A percentile compares a stretch with the other conserved stretches of the same genome.
Evolutionary conservation across 2,888 invertebrate species (phyloP).

Genomic region (Chironomus tentans): DNA sequence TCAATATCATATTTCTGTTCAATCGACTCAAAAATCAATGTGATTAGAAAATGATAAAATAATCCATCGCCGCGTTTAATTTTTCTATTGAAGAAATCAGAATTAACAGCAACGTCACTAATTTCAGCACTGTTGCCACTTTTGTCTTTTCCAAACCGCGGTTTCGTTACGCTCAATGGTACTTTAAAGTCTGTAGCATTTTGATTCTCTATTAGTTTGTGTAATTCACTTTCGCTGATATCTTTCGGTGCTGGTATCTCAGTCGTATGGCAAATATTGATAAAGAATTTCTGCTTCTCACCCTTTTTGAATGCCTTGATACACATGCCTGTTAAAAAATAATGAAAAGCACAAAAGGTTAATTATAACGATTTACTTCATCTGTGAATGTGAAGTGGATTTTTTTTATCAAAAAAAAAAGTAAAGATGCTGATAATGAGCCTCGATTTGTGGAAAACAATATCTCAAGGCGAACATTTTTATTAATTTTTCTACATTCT

Average conservation of each 20-base stretch:
- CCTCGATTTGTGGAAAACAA: too few species aligned
- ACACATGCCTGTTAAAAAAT: slow-evolving; percentile 56
- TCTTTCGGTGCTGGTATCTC: slow-evolving; percentile 66
- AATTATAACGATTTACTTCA: not conserved
- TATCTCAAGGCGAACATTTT: too few species aligned
- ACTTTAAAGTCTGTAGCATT: slow-evolving; percentile 56
- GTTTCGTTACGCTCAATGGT: slow-evolving; percentile 85
- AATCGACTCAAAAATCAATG: slow-evolving; percentile 68
- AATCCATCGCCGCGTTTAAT: slow-evolving; percentile 53
- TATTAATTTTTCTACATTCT: too few species aligned
- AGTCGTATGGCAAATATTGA: slow-evolving; percentile 75
- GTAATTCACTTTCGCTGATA: slow-evolving; percentile 58
- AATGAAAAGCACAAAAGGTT: not conserved
- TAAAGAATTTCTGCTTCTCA: slow-evolving; percentile 65
- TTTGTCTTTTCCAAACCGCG: slow-evolving; percentile 68
- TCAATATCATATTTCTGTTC: slow-evolving; percentile 68
- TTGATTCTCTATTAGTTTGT: slow-evolving; percentile 19
- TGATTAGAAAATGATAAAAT: slow-evolving; percentile 71
- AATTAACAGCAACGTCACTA: slow-evolving; percentile 77
- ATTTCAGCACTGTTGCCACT: slow-evolving; percentile 61
- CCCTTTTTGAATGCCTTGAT: slow-evolving; percentile 61
- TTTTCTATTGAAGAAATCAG: slow-evolving; percentile 61
- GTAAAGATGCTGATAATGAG: too few species aligned
- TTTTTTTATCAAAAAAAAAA: too few species aligned
- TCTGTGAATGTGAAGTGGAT: too few species aligned